phyloP scores from a whole-genome alignment of 2,888 invertebrate species.

The Thymelicus acteon region DNA sequence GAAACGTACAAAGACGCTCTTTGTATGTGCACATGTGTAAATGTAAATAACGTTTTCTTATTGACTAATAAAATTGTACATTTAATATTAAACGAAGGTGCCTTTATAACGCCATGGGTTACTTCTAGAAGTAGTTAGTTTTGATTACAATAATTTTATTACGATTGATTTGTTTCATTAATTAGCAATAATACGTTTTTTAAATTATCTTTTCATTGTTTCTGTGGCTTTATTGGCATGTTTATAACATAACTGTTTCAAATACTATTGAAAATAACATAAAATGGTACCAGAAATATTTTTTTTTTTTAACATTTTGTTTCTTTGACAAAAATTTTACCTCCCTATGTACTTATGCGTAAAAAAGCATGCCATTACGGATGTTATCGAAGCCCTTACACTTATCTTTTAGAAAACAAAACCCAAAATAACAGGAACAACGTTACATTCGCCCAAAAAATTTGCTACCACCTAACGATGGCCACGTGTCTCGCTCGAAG shows the following conservation, averaged over 20 bases:
- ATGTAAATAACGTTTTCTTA: not conserved
- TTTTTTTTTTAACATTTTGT: no score
- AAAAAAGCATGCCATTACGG: no score
- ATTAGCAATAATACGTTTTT: no score
- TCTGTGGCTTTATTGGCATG: no score
- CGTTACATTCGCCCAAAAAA: slow-evolving; percentile 28
- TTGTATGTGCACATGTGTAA: slow-evolving; percentile 2
- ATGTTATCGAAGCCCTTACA: not conserved
- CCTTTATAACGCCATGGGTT: not conserved
- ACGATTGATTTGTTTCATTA: no score
- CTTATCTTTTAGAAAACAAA: slow-evolving; percentile 15
- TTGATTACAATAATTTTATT: no score
- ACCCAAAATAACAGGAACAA: slow-evolving; percentile 20
- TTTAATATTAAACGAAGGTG: not conserved
- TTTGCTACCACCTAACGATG: slow-evolving; percentile 52
- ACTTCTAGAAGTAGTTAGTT: not conserved
- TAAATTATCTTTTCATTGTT: no score
- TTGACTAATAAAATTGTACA: slow-evolving; percentile 7
- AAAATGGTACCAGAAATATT: no score
- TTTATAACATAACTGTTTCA: no score
- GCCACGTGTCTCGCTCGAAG: slow-evolving; percentile 72
- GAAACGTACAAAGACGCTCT: not conserved
- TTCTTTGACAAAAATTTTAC: no score
- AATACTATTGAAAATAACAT: no score
- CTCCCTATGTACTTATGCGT: no score